Evolutionary conservation across 2,797 vertebrate genomes (phyloP), one percentile per base, ranked within the genome.

Genomic region (Hydrocynus forskahlii): DNA sequence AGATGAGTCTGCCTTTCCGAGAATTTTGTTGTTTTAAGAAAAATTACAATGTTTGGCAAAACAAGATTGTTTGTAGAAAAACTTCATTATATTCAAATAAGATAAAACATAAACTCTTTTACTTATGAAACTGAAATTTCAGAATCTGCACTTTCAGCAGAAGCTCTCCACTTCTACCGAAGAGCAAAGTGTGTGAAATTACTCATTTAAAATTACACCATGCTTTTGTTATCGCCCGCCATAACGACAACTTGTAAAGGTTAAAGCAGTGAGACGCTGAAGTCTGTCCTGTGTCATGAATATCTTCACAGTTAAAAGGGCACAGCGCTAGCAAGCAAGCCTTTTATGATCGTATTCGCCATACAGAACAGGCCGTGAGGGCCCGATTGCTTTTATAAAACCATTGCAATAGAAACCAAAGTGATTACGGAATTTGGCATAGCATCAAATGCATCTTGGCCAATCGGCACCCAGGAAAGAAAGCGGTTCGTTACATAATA

Each of bases 381-480:
- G 71, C 23, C 19, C 59, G 48, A 43, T 75, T 35, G 10, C 21
- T 48, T 55, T 66, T 5, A 80, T 80, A 73, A 52, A 71, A n/a
- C 3, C 17, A 25, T 57, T 43, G 38, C 1, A 7, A 45, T 13
- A 48, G 52, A 67, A 63, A 52, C 62, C 38, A 67, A 38, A 29
- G 52, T 40, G 67, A 63, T 9, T 25, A 62, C 13, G 21, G 9
- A 62, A 25, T 25, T 62, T 59, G n/a, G n/a, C 8, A 10, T 14
- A 16, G 3, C 48, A 14, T 52, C 57, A 57, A 57, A 57, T 7
- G 19, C 21, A 0, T 19, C 12, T 14, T 62, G 25, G 60, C 60
- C 60, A 16, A 29, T 35, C 60, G 5, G 25, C 25, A 29, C 60
- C 5, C 1, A 16, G 13, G 25, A 29, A 63, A 5, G 13, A 13